Evolutionary conservation across 2,797 vertebrate genomes (phyloP).

Genomic region (Prionace glauca): DNA sequence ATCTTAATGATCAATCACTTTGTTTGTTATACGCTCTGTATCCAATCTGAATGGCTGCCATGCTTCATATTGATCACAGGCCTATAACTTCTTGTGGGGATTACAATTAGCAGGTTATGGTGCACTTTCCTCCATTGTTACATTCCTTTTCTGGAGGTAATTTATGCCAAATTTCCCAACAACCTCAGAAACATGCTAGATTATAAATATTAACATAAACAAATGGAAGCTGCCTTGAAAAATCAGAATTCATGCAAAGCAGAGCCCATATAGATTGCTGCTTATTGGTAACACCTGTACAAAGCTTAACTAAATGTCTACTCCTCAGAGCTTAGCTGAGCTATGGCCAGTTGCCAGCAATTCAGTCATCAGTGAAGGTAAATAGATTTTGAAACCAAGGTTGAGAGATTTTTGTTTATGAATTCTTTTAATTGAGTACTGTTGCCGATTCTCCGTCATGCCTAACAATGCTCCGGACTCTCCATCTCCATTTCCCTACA

Average conservation of each 20-base stretch:
- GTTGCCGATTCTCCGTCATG: neutral
- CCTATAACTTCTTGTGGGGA: neutral
- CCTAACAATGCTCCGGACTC: neutral
- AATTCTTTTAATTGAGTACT: neutral
- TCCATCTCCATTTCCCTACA: neutral
- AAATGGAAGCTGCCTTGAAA: no score
- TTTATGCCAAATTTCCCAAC: neutral
- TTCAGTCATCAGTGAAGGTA: neutral
- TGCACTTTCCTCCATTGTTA: neutral
- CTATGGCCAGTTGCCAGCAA: neutral
- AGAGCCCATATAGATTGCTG: neutral
- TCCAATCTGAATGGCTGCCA: neutral
- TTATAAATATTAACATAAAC: neutral
- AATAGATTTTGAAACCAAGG: neutral
- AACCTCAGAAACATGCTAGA: neutral
- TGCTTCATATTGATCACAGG: no score
- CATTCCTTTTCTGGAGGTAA: neutral
- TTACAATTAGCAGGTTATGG: neutral
- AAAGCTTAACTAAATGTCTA: neutral
- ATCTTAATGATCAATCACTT: neutral
- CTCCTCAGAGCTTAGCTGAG: neutral
- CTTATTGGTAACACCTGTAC: neutral
- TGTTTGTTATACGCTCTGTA: neutral
- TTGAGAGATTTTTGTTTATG: neutral
- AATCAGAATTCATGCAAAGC: neutral